Evolutionary conservation across 2,113 vertebrate species (phyloP).

Genomic region (Petromus typicus): DNA sequence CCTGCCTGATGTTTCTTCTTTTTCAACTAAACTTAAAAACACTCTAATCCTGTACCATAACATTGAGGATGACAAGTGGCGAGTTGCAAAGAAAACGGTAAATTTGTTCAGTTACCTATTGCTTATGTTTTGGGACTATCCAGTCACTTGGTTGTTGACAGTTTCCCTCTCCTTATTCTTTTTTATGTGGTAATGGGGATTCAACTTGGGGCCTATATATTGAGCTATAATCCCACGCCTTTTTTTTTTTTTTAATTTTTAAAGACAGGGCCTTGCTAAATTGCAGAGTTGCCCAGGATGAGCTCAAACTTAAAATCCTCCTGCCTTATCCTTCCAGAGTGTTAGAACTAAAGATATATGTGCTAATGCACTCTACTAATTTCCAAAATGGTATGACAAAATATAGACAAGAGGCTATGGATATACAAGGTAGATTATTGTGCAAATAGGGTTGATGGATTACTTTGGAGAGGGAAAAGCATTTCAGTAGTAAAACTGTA

Average conservation of each 20-base stretch:
- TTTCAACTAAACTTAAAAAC: constrained; percentile 84
- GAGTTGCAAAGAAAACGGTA: constrained; percentile 85
- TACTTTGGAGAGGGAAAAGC: neutral
- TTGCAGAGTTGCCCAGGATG: neutral
- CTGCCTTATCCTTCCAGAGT: neutral
- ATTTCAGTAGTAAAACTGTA: neutral
- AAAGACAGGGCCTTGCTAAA: neutral
- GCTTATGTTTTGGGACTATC: neutral
- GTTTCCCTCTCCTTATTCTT: neutral
- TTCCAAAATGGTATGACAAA: constrained; percentile 15
- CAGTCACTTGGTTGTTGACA: neutral
- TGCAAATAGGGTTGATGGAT: neutral
- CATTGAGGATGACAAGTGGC: constrained; percentile 85
- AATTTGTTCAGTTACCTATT: constrained; percentile 57
- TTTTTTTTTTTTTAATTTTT: neutral
- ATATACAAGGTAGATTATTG: neutral
- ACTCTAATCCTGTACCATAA: constrained; percentile 86
- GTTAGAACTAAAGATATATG: neutral
- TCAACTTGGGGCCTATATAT: neutral
- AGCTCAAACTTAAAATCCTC: neutral
- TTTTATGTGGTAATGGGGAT: neutral
- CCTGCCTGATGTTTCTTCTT: constrained; percentile 62
- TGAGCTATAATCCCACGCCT: neutral
- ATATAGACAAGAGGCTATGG: neutral
- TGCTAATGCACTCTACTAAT: neutral